phyloP scores from a whole-genome alignment of 1,140 invertebrate genomes.

The Cherax quadricarinatus region DNA sequence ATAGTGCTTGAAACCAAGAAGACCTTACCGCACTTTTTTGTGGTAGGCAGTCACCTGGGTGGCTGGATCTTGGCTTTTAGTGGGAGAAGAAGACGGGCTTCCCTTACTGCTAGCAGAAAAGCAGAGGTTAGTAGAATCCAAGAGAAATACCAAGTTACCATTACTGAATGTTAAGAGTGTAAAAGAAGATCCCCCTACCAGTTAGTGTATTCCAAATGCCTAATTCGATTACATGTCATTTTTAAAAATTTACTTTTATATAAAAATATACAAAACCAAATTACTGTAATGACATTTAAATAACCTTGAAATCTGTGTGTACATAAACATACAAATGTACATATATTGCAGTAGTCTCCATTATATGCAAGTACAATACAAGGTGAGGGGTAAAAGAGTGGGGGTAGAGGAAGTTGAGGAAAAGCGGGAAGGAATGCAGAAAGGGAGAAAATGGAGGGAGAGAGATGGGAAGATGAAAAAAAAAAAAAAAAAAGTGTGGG shows the following conservation, averaged over 20 bases:
- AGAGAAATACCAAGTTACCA: constrained; percentile 24
- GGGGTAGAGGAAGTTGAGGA: no score
- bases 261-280: no score
- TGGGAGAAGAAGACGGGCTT: constrained; percentile 61
- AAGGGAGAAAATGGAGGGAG: no score
- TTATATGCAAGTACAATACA: no score
- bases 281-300: no score
- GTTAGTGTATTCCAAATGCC: constrained; percentile 3
- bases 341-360: not conserved
- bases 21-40: constrained; percentile 69
- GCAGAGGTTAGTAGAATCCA: constrained; percentile 49
- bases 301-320: not conserved
- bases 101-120: constrained; percentile 65
- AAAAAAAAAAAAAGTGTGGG: no score
- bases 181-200: constrained; percentile 1
- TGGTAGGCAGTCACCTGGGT: constrained; percentile 69
- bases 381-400: no score
- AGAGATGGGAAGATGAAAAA: no score
- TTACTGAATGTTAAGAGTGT: constrained; percentile 3
- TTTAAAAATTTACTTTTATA: no score
- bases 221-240: no score
- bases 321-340: not conserved
- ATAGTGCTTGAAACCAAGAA: not conserved
- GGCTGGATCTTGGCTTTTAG: constrained; percentile 63
- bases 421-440: no score